Base-by-base conservation (phyloP, 2,113 vertebrate species). In the Rhodinocichla rosea region DNA sequence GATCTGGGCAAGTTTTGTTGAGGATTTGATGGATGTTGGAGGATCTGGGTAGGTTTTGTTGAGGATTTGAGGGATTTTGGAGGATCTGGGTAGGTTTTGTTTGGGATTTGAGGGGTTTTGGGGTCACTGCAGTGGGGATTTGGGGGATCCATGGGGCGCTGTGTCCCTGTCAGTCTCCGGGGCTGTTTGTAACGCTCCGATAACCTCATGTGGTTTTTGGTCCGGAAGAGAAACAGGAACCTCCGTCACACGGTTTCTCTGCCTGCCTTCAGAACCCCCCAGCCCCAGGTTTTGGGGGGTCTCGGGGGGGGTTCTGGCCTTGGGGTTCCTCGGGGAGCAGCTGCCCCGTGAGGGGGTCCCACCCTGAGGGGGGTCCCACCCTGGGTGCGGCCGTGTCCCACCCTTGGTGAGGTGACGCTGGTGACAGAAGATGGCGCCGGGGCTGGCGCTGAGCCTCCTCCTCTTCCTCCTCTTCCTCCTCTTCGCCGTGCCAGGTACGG, bases 151-250 rank as follows among this genome's bases (percentile, higher is more conserved):
- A 2, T 22, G 33, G 56, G 33, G 33, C 5, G 20, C 20, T n/a
- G 33, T 15, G 21, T 22, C 56, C 56, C 21, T 5, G 6, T 1
- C 21, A 22, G 55, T 4, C 20, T 14, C 30, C 2, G 33, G 13
- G 55, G 55, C 55, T 32, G 52, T 13, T 13, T 13, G 47, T 24
- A 8, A 13, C 2, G 7, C 47, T 23, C 47, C 4, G 47, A 24
- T 7, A 8, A 4, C 47, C 13, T 49, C 47, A 2, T 4, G 47
- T 24, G 11, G 30, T 1, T 20, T 8, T 9, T 2, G 6, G 9
- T 6, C 3, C 13, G 14, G 22, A 57, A 59, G 15, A n/a, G 33
- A 4, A 57, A 57, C 6, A 17, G 57, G 15, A 59, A 37, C 7
- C 15, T 11, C n/a, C 15, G 8, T 17, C 7, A 8, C 10, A 10